These are phyloP conservation scores for Athalia circularis DNA, from an alignment of 2,888 invertebrate species.

Conservation along the genomic window DNA sequence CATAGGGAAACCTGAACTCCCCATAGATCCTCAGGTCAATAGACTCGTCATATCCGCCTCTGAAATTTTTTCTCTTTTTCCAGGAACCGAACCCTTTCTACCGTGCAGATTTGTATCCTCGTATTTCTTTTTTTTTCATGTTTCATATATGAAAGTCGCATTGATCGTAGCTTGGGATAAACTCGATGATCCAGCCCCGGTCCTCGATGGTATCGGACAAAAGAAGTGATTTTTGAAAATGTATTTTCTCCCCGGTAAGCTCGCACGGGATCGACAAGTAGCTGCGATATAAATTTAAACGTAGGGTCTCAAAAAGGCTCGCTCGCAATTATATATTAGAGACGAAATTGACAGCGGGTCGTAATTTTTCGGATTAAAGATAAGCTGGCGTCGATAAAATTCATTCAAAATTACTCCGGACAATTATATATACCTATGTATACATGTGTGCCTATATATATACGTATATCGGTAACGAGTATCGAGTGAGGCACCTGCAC, in stretches of 20 bases:
- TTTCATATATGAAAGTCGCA: neutral
- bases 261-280: neutral
- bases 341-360: neutral
- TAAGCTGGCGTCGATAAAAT: constrained; percentile 2
- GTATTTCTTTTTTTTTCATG: neutral
- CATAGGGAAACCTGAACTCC: neutral
- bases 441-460: neutral
- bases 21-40: constrained; percentile 24
- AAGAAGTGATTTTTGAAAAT: constrained; percentile 14
- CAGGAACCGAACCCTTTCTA: constrained; percentile 28
- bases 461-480: neutral
- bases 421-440: constrained; percentile 2
- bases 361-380: constrained; percentile 3
- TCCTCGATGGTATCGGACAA: constrained; percentile 12
- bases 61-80: constrained; percentile 2
- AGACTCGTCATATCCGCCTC: constrained; percentile 30
- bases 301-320: neutral
- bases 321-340: neutral
- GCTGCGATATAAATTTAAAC: neutral
- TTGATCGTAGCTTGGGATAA: constrained; percentile 24
- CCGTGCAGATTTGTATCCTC: constrained; percentile 29
- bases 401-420: constrained; percentile 5
- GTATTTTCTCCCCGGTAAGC: neutral
- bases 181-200: constrained; percentile 2
- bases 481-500: constrained; percentile 21